phyloP scores from a whole-genome alignment of 2,113 vertebrate species.

The Bostrychus sinensis region DNA sequence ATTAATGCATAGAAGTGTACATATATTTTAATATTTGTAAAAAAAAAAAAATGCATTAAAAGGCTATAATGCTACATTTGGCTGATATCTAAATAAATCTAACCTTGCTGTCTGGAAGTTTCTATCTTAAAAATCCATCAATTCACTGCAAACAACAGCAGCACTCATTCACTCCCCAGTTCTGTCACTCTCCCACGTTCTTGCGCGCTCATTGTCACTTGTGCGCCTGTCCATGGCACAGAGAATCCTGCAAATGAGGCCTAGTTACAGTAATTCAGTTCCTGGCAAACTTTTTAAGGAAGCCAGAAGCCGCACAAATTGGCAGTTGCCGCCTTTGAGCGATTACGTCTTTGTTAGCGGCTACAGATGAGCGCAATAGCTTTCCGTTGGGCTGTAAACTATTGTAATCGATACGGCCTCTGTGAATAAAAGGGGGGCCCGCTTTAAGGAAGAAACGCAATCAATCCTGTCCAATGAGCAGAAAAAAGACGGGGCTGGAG shows the following conservation, averaged over 20 bases:
- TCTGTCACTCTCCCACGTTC: neutral
- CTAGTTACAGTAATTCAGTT: slow-evolving; percentile 52
- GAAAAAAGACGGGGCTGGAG: slow-evolving; percentile 35
- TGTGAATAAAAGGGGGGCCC: slow-evolving; percentile 56
- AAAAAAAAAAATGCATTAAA: too few species aligned
- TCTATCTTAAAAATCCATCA: too few species aligned
- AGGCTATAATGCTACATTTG: too few species aligned
- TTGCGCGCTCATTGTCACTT: neutral
- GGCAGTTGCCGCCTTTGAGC: slow-evolving; percentile 64
- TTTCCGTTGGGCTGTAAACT: slow-evolving; percentile 51
- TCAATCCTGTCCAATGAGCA: slow-evolving; percentile 58
- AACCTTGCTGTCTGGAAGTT: neutral
- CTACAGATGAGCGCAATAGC: slow-evolving; percentile 55
- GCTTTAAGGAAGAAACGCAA: slow-evolving; percentile 66
- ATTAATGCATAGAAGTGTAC: too few species aligned
- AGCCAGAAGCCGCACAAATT: slow-evolving; percentile 57
- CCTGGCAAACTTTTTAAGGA: slow-evolving; percentile 49
- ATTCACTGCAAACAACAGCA: too few species aligned
- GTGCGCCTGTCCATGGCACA: neutral
- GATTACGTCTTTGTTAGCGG: slow-evolving; percentile 71
- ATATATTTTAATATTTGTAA: too few species aligned
- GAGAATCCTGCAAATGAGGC: slow-evolving; percentile 29
- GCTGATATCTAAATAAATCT: too few species aligned
- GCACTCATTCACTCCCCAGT: neutral
- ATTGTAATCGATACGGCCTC: slow-evolving; percentile 66